Evolutionary conservation across 1,140 invertebrate genomes (phyloP).

Genomic region (Leptinotarsa undecemlineata): DNA sequence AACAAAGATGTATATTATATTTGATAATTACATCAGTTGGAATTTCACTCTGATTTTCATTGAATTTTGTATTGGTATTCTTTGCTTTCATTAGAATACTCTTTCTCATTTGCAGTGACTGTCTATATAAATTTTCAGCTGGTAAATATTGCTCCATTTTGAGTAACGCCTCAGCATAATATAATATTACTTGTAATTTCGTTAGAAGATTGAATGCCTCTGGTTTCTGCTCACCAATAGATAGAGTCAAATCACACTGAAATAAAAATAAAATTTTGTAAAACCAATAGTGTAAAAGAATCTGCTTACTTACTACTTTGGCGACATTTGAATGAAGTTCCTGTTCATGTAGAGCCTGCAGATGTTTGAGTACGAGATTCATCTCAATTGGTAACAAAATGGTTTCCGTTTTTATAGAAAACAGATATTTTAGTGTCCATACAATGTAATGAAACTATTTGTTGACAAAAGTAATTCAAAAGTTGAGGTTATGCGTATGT

Average conservation of each 20-base stretch:
- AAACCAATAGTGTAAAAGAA: neutral
- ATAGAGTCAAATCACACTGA: constrained; percentile 67
- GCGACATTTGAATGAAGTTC: constrained; percentile 64
- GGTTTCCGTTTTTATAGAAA: too few species aligned
- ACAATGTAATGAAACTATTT: too few species aligned
- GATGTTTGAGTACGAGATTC: constrained; percentile 57
- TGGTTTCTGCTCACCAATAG: constrained; percentile 67
- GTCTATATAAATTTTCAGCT: constrained; percentile 70
- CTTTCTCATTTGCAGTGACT: constrained; percentile 71
- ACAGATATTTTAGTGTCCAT: too few species aligned
- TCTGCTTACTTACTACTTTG: constrained; percentile 57
- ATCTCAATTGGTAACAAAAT: neutral
- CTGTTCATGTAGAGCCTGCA: constrained; percentile 63
- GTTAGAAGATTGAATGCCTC: constrained; percentile 61
- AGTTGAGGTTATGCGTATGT: too few species aligned
- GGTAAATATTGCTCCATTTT: constrained; percentile 67
- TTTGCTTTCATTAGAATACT: constrained; percentile 66
- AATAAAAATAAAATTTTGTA: constrained; percentile 43
- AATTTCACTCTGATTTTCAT: constrained; percentile 53
- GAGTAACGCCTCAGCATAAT: constrained; percentile 71
- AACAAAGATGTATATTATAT: constrained; percentile 74
- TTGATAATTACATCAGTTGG: constrained; percentile 74
- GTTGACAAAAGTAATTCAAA: too few species aligned
- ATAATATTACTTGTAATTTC: constrained; percentile 69
- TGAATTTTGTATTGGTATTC: constrained; percentile 41